Conservation (phyloP, 2,113 vertebrate species). For the Gavia stellata region DNA sequence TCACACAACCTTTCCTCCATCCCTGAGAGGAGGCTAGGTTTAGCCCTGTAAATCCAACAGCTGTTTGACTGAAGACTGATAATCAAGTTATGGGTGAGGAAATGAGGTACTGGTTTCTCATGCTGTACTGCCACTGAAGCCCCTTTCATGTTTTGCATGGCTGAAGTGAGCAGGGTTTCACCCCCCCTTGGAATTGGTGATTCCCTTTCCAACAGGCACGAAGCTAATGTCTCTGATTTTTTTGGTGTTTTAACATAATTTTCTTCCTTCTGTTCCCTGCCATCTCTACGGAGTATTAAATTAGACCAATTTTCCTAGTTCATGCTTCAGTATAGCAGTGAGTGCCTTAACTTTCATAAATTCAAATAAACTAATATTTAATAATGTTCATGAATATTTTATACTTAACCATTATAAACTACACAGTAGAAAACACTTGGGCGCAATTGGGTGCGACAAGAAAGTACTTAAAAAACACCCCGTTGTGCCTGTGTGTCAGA, state of each 20-base stretch:
- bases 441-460: constrained; percentile 4
- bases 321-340: not conserved
- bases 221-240: not conserved
- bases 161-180: not conserved
- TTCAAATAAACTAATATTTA: constrained; percentile 35
- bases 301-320: not conserved
- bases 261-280: not conserved
- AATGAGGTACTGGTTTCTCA: not conserved
- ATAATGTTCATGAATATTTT: not conserved
- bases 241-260: not conserved
- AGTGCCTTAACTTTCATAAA: constrained; percentile 12
- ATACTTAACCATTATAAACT: not conserved
- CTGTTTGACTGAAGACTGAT: not conserved
- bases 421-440: not conserved
- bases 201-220: not conserved
- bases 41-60: not conserved
- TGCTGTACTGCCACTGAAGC: not conserved
- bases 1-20: not conserved
- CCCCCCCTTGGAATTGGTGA: not conserved
- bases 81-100: not conserved
- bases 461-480: constrained; percentile 6
- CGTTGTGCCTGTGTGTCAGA: not conserved
- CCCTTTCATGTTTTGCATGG: not conserved
- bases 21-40: not conserved
- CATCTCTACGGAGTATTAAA: not conserved